Evolutionary conservation across 2,888 invertebrate species (phyloP).

Genomic region (Zaprionus obscuricornis): DNA sequence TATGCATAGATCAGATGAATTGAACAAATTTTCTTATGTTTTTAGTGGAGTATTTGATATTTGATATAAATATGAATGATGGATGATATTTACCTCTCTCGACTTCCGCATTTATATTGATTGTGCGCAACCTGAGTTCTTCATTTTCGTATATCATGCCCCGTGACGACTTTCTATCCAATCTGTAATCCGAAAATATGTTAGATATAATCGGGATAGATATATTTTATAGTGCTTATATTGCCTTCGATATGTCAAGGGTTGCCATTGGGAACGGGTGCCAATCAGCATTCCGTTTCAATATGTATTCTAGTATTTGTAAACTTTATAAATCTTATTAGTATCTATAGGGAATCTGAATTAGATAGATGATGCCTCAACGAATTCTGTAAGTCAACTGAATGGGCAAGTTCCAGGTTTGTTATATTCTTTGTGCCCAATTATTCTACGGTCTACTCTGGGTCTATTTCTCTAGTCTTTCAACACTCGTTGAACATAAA

Average conservation of each 20-base stretch:
- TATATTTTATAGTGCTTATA: conserved; percentile 10
- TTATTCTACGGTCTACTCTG: conserved; percentile 50
- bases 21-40: background rate
- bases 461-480: conserved; percentile 53
- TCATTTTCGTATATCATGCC: conserved; percentile 98
- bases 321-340: conserved; percentile 3
- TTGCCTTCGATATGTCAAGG: conserved; percentile 66
- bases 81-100: conserved; percentile 88
- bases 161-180: conserved; percentile 95
- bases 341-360: background rate
- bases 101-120: conserved; percentile 96
- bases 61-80: background rate
- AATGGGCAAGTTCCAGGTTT: conserved; percentile 53
- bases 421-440: conserved; percentile 46
- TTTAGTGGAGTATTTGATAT: background rate
- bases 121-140: conserved; percentile 93
- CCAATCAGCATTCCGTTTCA: conserved; percentile 54
- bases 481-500: conserved; percentile 70
- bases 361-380: conserved; percentile 46
- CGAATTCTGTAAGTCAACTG: conserved; percentile 76
- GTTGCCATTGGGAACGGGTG: conserved; percentile 67
- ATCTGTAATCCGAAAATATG: conserved; percentile 84
- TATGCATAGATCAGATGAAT: background rate
- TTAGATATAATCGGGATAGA: background rate
- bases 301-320: conserved; percentile 1